phyloP scores from a whole-genome alignment of 2,797 vertebrate genomes.

The Benthosema pterotum region DNA sequence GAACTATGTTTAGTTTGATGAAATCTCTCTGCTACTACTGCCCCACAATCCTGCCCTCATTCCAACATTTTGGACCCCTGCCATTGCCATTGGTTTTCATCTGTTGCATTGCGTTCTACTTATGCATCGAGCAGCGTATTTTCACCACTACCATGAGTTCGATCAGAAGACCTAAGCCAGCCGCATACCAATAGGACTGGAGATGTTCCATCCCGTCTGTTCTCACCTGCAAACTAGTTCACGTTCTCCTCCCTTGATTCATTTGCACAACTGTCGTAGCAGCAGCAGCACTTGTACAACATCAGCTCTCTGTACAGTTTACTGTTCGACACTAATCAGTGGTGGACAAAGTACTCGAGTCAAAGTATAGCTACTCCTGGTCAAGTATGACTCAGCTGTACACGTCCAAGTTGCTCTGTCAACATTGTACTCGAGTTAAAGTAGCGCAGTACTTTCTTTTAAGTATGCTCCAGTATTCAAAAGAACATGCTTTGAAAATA shows the following conservation, averaged over 20 bases:
- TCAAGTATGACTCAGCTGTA: no score
- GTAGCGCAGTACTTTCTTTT: no score
- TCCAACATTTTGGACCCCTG: constrained; percentile 53
- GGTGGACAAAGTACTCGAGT: no score
- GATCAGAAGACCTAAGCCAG: constrained; percentile 50
- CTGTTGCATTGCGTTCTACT: constrained; percentile 19
- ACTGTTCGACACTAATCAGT: constrained; percentile 54
- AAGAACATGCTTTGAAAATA: no score
- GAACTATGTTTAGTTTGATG: constrained; percentile 79
- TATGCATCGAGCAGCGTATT: constrained; percentile 43
- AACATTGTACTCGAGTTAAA: no score
- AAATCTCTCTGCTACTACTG: constrained; percentile 80
- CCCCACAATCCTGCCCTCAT: constrained; percentile 65
- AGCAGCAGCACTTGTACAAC: constrained; percentile 64
- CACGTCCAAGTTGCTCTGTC: no score
- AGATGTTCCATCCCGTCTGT: constrained; percentile 29
- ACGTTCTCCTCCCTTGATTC: constrained; percentile 48
- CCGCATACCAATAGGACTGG: constrained; percentile 56
- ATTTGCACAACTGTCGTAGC: constrained; percentile 75
- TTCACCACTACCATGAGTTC: constrained; percentile 34
- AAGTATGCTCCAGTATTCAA: no score
- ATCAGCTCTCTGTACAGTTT: constrained; percentile 53
- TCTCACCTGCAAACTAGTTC: constrained; percentile 31
- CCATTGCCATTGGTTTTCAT: constrained; percentile 44
- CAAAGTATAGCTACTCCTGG: no score